A percentile compares a stretch with the other conserved stretches of the same genome.
Conservation (phyloP, 1,140 invertebrate species). For the Halyomorpha halys region DNA sequence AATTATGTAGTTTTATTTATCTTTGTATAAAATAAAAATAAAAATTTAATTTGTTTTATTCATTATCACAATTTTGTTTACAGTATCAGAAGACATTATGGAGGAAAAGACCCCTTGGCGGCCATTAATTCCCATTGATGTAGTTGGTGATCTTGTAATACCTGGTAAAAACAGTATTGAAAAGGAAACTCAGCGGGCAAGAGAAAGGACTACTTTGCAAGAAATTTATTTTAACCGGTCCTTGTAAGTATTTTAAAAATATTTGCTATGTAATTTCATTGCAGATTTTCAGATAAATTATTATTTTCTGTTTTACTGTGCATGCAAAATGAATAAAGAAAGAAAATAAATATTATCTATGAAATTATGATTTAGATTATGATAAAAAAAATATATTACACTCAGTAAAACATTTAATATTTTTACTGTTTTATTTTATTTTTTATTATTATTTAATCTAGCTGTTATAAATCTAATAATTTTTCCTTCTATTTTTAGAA, state of each 20-base stretch:
- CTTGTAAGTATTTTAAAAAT: conserved; percentile 46
- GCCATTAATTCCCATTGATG: conserved; percentile 54
- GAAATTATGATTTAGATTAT: too few species aligned
- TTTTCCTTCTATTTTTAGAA: conserved; percentile 36
- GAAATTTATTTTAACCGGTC: conserved; percentile 74
- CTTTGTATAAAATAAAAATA: too few species aligned
- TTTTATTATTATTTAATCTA: too few species aligned
- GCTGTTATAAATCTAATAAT: background rate
- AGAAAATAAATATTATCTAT: too few species aligned
- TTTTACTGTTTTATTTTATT: too few species aligned
- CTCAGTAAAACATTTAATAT: too few species aligned
- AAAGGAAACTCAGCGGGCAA: conserved; percentile 70
- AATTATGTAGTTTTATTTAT: too few species aligned
- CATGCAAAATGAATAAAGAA: too few species aligned
- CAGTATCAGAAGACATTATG: conserved; percentile 59
- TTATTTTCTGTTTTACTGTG: background rate
- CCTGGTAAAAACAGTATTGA: conserved; percentile 74
- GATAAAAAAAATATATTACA: too few species aligned
- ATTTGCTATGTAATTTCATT: background rate
- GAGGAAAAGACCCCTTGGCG: conserved; percentile 64
- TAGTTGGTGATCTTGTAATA: conserved; percentile 44
- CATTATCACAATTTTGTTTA: conserved; percentile 28
- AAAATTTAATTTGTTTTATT: too few species aligned
- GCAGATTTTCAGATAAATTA: too few species aligned
- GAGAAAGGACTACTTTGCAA: conserved; percentile 72